These are phyloP conservation scores for Phymastichus coffea DNA, from an alignment of 1,140 invertebrate genomes.

Conservation along the genomic window DNA sequence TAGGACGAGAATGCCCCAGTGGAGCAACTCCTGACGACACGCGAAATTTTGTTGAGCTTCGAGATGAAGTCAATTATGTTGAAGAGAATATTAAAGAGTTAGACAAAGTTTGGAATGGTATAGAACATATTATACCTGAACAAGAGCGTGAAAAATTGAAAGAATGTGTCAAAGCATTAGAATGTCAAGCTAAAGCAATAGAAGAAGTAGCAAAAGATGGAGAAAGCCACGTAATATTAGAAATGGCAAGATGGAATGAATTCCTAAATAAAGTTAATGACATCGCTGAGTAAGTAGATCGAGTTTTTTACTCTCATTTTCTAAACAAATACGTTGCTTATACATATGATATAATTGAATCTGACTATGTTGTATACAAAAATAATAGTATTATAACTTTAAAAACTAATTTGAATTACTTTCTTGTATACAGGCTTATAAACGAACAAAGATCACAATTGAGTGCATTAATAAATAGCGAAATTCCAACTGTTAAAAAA, in stretches of 20 bases:
- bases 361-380: neutral
- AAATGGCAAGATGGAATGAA: slow-evolving; percentile 69
- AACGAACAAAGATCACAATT: slow-evolving; percentile 58
- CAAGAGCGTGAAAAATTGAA: slow-evolving; percentile 50
- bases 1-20: slow-evolving; percentile 55
- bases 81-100: slow-evolving; percentile 51
- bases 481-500: slow-evolving; percentile 63
- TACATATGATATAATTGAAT: neutral
- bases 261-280: slow-evolving; percentile 64
- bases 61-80: slow-evolving; percentile 58
- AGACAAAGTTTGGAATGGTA: slow-evolving; percentile 42
- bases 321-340: neutral
- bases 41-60: slow-evolving; percentile 48
- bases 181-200: slow-evolving; percentile 55
- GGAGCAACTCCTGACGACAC: slow-evolving; percentile 40
- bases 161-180: slow-evolving; percentile 52
- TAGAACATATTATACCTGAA: slow-evolving; percentile 49
- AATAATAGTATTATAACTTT: neutral
- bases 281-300: slow-evolving; percentile 49
- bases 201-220: slow-evolving; percentile 56
- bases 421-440: slow-evolving; percentile 48
- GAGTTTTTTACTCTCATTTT: neutral
- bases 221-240: slow-evolving; percentile 60
- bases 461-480: slow-evolving; percentile 61
- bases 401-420: neutral